Evolutionary conservation across 1,140 invertebrate species (phyloP), one percentile per base, ranked within the genome.

Genomic region (Nebria ingens): DNA sequence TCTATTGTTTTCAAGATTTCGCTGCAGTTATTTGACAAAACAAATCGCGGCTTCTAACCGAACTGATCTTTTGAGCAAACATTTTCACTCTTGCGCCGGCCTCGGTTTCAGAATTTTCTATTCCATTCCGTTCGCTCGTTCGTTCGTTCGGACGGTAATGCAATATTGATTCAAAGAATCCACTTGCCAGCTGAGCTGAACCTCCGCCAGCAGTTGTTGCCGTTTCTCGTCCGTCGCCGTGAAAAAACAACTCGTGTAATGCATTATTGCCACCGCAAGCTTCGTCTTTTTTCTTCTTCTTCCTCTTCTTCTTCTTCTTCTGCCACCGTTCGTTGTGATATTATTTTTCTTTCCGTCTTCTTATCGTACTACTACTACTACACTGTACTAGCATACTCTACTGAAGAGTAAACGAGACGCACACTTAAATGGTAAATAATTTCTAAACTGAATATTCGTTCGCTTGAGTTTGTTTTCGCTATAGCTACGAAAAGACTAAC

Each of bases 141-240:
- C n/a, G n/a, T n/a, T n/a, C 45, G 55, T 57, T 60, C 55, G 52
- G 54, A 20, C 52, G 29, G 64, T 62, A 65, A 65, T 65, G 62
- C 62, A 65, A 65, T 65, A 65, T 65, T 65, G 64, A 65, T 65
- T 64, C 60, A 64, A 65, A 62, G 64, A 64, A 65, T 65, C 59
- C 62, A 57, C 60, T 58, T 57, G 38, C 53, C 51, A 55, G 53
- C 58, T 45, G 51, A n/a, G 25, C 25, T 34, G 25, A 34, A 34
- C 25, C n/a, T n/a, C n/a, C n/a, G n/a, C n/a, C n/a, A n/a, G n/a
- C n/a, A n/a, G n/a, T n/a, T n/a, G n/a, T n/a, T n/a, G n/a, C n/a
- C n/a, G 25, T n/a, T 34, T n/a, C n/a, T 34, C 54, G 59, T 59
- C 51, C 53, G 51, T 56, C 62, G 58, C 59, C 58, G 56, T 60